Conservation (phyloP, 2,888 invertebrate species). For the Drosophila emarginata region DNA sequence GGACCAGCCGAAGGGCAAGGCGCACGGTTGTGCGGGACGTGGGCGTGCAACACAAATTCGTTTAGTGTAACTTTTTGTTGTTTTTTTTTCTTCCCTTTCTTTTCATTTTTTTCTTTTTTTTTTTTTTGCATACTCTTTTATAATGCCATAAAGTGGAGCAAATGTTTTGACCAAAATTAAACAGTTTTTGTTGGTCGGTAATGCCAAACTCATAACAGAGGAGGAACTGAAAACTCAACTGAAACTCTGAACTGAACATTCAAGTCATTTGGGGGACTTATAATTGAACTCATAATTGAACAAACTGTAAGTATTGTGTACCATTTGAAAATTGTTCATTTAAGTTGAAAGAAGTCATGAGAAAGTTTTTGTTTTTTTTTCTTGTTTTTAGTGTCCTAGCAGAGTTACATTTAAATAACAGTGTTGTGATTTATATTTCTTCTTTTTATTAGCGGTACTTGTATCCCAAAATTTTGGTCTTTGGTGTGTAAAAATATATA, state of each 20-base stretch:
- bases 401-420: not conserved
- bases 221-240: not conserved
- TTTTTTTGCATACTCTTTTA: slow-evolving; percentile 56
- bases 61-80: slow-evolving; percentile 54
- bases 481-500: no score
- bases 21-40: not conserved
- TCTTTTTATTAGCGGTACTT: not conserved
- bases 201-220: slow-evolving; percentile 35
- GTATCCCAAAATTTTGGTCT: not conserved
- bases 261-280: slow-evolving; percentile 43
- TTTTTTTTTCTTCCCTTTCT: slow-evolving; percentile 43
- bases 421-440: not conserved
- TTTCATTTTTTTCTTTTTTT: slow-evolving; percentile 36
- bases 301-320: slow-evolving; percentile 44
- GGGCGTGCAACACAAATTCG: slow-evolving; percentile 62
- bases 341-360: slow-evolving; percentile 34
- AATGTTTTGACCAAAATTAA: slow-evolving; percentile 63
- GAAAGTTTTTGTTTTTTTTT: slow-evolving; percentile 5
- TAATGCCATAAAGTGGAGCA: slow-evolving; percentile 65
- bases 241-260: slow-evolving; percentile 2
- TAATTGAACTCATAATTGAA: slow-evolving; percentile 67
- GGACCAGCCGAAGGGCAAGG: not conserved
- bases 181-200: slow-evolving; percentile 38
- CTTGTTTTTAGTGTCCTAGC: not conserved
- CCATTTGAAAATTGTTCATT: slow-evolving; percentile 34